phyloP scores from a whole-genome alignment of 35 echinoderm and acorn worm species.

The Holothuria glaberrima region DNA sequence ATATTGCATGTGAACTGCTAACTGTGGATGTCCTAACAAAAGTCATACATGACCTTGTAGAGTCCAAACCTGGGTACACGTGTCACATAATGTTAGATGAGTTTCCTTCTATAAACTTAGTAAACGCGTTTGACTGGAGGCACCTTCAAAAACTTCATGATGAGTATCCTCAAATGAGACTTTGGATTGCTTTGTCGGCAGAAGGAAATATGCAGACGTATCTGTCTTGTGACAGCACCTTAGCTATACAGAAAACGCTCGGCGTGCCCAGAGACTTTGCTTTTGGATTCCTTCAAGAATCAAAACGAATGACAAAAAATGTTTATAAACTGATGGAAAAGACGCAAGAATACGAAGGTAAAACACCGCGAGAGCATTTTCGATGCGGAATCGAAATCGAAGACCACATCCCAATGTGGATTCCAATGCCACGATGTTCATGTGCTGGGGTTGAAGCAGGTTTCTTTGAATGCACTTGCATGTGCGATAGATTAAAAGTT shows the following conservation, averaged over 20 bases:
- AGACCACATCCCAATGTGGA: conserved; percentile 30
- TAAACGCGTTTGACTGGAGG: neutral
- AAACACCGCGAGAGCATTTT: neutral
- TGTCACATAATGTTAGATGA: conserved; percentile 27
- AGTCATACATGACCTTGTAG: neutral
- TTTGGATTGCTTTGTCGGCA: conserved; percentile 6
- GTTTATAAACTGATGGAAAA: conserved; percentile 16
- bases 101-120: conserved; percentile 10
- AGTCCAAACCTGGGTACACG: neutral
- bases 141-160: neutral
- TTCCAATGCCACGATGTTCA: neutral
- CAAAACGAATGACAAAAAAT: conserved; percentile 11
- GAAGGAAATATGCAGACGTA: conserved; percentile 30
- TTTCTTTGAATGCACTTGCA: conserved; percentile 30
- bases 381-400: conserved; percentile 28
- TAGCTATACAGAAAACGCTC: neutral
- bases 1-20: conserved; percentile 2
- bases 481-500: neutral
- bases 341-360: conserved; percentile 31
- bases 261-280: neutral
- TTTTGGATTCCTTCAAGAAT: conserved; percentile 19
- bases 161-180: conserved; percentile 5
- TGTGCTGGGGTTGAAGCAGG: neutral
- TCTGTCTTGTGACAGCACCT: neutral
- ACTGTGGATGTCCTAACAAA: neutral